Conservation (phyloP, 2,113 vertebrate species). For the Silurus asotus region DNA sequence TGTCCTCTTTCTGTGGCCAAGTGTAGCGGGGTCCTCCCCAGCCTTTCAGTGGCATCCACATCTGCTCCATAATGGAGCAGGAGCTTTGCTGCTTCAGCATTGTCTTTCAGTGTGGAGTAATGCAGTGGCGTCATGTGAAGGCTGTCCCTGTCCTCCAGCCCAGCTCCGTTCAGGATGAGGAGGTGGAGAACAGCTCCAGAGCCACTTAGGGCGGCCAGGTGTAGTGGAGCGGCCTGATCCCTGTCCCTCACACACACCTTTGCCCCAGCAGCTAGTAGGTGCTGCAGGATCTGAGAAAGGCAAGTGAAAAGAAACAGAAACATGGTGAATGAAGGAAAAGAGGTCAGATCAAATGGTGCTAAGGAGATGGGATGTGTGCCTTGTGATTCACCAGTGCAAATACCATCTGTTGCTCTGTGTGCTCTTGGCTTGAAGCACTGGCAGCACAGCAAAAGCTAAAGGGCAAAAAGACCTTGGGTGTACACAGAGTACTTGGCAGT, state of each 20-base stretch:
- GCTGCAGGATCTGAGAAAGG: conserved; percentile 45
- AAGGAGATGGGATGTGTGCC: conserved; percentile 19
- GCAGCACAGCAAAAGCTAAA: conserved; percentile 26
- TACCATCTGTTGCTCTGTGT: conserved; percentile 54
- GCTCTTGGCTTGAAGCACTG: conserved; percentile 28
- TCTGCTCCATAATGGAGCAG: conserved; percentile 57
- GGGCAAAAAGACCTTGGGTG: conserved; percentile 33
- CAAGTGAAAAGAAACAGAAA: neutral
- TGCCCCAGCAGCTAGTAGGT: conserved; percentile 44
- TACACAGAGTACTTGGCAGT: conserved; percentile 35
- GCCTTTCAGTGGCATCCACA: conserved; percentile 23
- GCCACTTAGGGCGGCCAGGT: conserved; percentile 64
- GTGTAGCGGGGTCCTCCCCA: conserved; percentile 48
- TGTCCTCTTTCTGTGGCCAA: conserved; percentile 54
- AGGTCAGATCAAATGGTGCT: conserved; percentile 25
- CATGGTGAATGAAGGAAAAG: neutral
- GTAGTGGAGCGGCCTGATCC: conserved; percentile 41
- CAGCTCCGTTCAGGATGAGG: conserved; percentile 42
- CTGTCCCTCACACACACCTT: conserved; percentile 38
- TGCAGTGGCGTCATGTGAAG: conserved; percentile 48
- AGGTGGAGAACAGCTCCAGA: neutral
- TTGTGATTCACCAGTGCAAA: conserved; percentile 26
- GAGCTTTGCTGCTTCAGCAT: conserved; percentile 27
- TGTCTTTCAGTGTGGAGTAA: conserved; percentile 29
- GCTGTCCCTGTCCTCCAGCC: conserved; percentile 41